Evolutionary conservation across 64 coral and sea anemone species (phyloP).

Genomic region (Anthopleura sola): DNA sequence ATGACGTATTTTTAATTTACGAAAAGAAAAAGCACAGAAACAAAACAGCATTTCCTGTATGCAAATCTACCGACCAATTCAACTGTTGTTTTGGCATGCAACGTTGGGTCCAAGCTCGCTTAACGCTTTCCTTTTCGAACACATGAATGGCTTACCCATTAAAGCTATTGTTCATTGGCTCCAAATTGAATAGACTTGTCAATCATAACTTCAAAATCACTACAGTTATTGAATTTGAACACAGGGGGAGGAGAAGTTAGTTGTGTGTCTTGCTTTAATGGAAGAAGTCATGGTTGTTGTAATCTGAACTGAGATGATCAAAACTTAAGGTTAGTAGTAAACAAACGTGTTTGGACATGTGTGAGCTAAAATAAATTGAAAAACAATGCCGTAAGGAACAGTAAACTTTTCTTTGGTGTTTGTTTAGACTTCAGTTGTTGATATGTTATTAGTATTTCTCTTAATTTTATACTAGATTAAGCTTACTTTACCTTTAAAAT

Average conservation of each 20-base stretch:
- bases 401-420: not conserved
- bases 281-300: slow-evolving; percentile 29
- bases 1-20: not conserved
- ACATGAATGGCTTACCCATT: slow-evolving; percentile 45
- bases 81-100: not conserved
- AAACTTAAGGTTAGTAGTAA: not conserved
- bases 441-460: not conserved
- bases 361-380: not conserved
- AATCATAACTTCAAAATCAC: slow-evolving; percentile 37
- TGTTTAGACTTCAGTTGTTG: too few species aligned
- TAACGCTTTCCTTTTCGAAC: not conserved
- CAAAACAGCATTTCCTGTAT: slow-evolving; percentile 4
- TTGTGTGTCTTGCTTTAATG: slow-evolving; percentile 43
- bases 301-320: slow-evolving; percentile 13
- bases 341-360: not conserved
- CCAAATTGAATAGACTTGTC: not conserved
- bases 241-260: slow-evolving; percentile 58
- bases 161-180: slow-evolving; percentile 49
- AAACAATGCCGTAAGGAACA: not conserved
- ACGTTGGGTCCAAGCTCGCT: not conserved
- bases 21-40: not conserved
- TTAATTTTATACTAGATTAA: too few species aligned
- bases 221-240: slow-evolving; percentile 32
- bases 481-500: too few species aligned
- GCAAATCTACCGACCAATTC: not conserved